A percentile compares a stretch with the other conserved stretches of the same genome.
Evolutionary conservation across 1,140 invertebrate genomes (phyloP).

Genomic region (Cotesia vestalis): DNA sequence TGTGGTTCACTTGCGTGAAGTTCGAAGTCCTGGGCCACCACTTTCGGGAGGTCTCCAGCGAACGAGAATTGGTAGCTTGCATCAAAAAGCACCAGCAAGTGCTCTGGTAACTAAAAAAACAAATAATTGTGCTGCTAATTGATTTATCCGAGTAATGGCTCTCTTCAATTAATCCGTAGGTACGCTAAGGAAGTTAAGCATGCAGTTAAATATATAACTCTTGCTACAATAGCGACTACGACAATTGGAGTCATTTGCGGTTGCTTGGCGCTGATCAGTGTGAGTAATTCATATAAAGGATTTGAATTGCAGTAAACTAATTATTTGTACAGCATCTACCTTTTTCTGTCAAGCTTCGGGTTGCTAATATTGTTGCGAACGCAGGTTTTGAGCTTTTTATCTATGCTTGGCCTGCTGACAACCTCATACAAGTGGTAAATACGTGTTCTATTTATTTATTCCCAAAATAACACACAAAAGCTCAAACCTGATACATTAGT

Average conservation of each 20-base stretch:
- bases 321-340: constrained; percentile 34
- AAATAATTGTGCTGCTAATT: constrained; percentile 4
- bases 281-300: constrained; percentile 31
- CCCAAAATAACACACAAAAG: neutral
- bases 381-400: constrained; percentile 45
- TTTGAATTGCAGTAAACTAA: neutral
- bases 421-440: constrained; percentile 43
- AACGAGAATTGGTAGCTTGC: constrained; percentile 24
- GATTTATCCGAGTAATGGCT: too few relatives aligned
- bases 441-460: constrained; percentile 1
- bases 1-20: constrained; percentile 40
- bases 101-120: constrained; percentile 31
- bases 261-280: constrained; percentile 38
- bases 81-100: constrained; percentile 38
- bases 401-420: constrained; percentile 47
- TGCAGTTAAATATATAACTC: constrained; percentile 35
- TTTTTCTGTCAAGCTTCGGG: constrained; percentile 41
- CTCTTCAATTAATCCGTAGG: constrained; percentile 2
- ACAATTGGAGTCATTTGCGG: constrained; percentile 40
- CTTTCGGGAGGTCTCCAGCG: constrained; percentile 24
- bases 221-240: constrained; percentile 37
- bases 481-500: neutral
- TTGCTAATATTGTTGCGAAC: constrained; percentile 30
- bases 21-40: constrained; percentile 41
- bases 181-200: constrained; percentile 38